Evolutionary conservation across 1,140 invertebrate genomes (phyloP).

Genomic region (Lepidurus arcticus): DNA sequence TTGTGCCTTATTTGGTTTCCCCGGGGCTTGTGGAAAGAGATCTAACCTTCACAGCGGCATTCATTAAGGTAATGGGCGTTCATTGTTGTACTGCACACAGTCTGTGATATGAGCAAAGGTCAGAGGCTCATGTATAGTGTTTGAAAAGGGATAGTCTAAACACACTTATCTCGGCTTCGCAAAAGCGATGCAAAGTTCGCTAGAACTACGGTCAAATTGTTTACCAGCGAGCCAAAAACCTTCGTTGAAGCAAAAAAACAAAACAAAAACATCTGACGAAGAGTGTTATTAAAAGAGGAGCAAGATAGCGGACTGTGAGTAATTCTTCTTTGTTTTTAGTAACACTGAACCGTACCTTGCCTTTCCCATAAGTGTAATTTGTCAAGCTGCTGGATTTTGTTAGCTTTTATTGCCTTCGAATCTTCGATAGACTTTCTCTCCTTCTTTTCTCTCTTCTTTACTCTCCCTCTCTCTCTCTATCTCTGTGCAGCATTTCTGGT

Average conservation of each 20-base stretch:
- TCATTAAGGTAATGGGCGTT: neutral
- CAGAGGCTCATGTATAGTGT: neutral
- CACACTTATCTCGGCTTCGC: neutral
- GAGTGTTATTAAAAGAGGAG: too few species aligned
- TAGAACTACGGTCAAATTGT: neutral
- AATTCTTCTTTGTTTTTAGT: neutral
- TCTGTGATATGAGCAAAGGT: conserved; percentile 4
- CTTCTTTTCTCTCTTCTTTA: neutral
- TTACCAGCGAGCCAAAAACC: too few species aligned
- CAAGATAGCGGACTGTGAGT: too few species aligned
- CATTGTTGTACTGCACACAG: neutral
- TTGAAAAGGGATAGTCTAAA: neutral
- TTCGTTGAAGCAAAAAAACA: too few species aligned
- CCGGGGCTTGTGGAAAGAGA: neutral
- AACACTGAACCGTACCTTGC: neutral
- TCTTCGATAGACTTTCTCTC: neutral
- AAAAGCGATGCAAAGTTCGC: neutral
- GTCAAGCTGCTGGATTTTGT: neutral
- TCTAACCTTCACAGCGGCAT: neutral
- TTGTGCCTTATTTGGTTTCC: neutral
- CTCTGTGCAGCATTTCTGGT: neutral
- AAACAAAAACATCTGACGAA: too few species aligned
- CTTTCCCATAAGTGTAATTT: neutral
- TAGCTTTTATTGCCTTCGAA: neutral
- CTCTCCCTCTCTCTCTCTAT: neutral